Evolutionary conservation across 2,797 vertebrate genomes (phyloP), one percentile per base, ranked within the genome.

Genomic region (Gephyroberyx darwinii): DNA sequence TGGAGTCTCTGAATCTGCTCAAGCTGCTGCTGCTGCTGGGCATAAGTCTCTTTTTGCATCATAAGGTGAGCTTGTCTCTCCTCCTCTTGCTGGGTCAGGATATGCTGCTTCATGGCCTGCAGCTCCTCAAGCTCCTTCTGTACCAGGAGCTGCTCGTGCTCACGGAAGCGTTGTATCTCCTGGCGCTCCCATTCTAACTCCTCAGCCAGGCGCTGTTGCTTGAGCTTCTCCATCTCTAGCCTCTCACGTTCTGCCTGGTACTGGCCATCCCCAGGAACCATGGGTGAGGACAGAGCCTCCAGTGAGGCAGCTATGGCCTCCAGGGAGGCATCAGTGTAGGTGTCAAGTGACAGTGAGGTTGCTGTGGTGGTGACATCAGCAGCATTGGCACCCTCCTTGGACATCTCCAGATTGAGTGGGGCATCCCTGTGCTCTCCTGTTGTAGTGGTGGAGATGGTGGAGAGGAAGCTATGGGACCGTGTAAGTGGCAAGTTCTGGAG

Each of bases 1-100:
- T 99, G 98, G 48, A 99, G 96, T 77, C 98, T 96, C 54, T 99
- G 98, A 75, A 99, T 98, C 87, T 99, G 97, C 72, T 99, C 98
- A 59, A 99, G 94, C 60, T 99, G 98, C 56, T 98, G 67, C 69
- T 99, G 97, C 60, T 99, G 98, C 79, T 99, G 98, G 16, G 95
- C 97, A 74, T 98, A 92, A 0, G 97, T 98, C 90, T 99, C 98
- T 87, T 99, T 98, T 74, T 98, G 96, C 96, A 99, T 97, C 94
- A 99, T 95, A 53, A 97, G 96, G 75, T 99, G 98, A 77, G 97
- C 97, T 86, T 99, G 97, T 69, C 94, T 91, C 80, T 99, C 98
- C 31, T 99, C 96, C 69, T 99, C 97, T 76, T 99, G 98, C 75
- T 99, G 98, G 78, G 94, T 81, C 50, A 99, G 90, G 41, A 99